phyloP scores from a whole-genome alignment of 92 coral and sea anemone species.

The Parazoanthus darwini region DNA sequence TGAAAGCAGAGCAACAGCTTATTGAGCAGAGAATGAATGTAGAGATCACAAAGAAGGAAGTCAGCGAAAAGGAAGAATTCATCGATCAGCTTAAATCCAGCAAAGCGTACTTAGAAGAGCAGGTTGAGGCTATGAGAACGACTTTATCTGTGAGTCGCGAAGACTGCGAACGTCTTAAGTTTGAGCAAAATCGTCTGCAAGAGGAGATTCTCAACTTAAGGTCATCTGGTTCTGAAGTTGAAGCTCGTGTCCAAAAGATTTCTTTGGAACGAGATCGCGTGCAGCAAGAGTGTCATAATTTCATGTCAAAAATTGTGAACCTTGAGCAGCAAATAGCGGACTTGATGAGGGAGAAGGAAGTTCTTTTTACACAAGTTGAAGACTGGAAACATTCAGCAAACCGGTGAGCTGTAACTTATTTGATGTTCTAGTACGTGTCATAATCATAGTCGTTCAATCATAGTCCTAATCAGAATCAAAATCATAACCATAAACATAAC shows the following conservation, averaged over 20 bases:
- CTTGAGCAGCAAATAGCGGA: constrained; percentile 78
- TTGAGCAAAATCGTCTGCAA: constrained; percentile 68
- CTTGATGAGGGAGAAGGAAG: constrained; percentile 59
- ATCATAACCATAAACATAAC: too few relatives aligned
- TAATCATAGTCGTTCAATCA: neutral
- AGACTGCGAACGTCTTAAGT: constrained; percentile 65
- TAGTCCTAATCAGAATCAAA: neutral
- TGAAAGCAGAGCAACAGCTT: constrained; percentile 67
- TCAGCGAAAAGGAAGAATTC: constrained; percentile 65
- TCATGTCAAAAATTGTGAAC: constrained; percentile 51
- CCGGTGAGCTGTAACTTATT: constrained; percentile 1
- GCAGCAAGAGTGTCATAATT: constrained; percentile 56
- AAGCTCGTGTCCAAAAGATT: constrained; percentile 58
- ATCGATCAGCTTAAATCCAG: constrained; percentile 56
- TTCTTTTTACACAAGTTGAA: constrained; percentile 56
- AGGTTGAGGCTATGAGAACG: constrained; percentile 46
- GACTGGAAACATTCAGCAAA: constrained; percentile 62
- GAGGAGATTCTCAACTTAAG: constrained; percentile 66
- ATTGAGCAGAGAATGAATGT: constrained; percentile 64
- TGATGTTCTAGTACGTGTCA: neutral
- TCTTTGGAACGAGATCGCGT: constrained; percentile 58
- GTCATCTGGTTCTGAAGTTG: constrained; percentile 58
- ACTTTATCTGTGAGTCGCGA: constrained; percentile 59
- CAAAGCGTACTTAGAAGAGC: constrained; percentile 63
- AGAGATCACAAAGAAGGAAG: constrained; percentile 67